Conservation (phyloP, 2,888 invertebrate genomes). For the Erpobdella octoculata region DNA sequence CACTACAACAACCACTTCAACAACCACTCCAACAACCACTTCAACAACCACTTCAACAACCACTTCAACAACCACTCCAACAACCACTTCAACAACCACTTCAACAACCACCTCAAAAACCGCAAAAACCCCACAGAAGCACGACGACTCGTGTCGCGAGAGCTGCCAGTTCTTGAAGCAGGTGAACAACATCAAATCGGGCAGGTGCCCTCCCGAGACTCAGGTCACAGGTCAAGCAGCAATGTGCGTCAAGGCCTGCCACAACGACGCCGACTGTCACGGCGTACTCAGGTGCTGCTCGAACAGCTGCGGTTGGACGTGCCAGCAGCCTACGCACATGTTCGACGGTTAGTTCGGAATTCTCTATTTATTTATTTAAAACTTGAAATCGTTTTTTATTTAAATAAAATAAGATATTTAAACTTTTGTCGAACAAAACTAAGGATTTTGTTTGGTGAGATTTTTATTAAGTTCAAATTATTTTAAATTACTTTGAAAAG, state of each 20-base stretch:
- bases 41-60: too few species aligned
- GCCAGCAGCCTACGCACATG: slow-evolving; percentile 27
- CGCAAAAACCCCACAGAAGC: slow-evolving; percentile 16
- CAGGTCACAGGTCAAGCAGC: slow-evolving; percentile 34
- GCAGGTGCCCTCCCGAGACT: slow-evolving; percentile 46
- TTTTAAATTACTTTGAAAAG: background rate
- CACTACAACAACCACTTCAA: too few species aligned
- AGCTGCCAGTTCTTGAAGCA: slow-evolving; percentile 48
- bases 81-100: too few species aligned
- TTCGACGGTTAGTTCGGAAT: slow-evolving; percentile 32
- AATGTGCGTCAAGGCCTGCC: slow-evolving; percentile 23
- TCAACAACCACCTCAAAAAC: background rate
- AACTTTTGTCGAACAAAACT: too few species aligned
- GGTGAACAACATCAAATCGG: slow-evolving; percentile 46
- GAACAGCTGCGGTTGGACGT: slow-evolving; percentile 31
- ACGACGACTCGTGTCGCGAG: slow-evolving; percentile 41
- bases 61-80: too few species aligned
- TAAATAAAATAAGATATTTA: too few species aligned
- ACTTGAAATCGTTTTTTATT: too few species aligned
- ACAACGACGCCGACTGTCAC: slow-evolving; percentile 28
- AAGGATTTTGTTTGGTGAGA: too few species aligned
- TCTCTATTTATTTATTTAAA: too few species aligned
- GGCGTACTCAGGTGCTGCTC: slow-evolving; percentile 28
- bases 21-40: too few species aligned
- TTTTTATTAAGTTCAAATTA: background rate